Evolutionary conservation across 2,797 vertebrate genomes (phyloP).

Genomic region (Netta rufina): DNA sequence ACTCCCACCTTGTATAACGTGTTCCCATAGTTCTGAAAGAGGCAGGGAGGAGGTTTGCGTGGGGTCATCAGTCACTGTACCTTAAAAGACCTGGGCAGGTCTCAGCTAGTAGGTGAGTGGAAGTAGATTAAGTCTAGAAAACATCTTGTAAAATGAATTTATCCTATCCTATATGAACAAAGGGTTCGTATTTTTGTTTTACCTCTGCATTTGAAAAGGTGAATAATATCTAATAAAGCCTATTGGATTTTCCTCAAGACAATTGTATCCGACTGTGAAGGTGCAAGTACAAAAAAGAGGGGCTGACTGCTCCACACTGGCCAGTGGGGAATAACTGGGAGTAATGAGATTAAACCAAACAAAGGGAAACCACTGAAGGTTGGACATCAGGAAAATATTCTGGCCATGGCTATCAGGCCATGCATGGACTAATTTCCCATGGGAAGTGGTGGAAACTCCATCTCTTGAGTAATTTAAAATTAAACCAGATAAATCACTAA

Average conservation of each 20-base stretch:
- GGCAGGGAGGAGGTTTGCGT: not conserved
- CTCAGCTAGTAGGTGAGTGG: not conserved
- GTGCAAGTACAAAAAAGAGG: conserved; percentile 44
- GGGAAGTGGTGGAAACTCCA: conserved; percentile 68
- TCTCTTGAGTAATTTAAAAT: conserved; percentile 63
- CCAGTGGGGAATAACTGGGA: conserved; percentile 42
- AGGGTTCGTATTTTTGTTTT: not conserved
- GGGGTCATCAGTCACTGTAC: not conserved
- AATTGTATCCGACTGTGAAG: not conserved
- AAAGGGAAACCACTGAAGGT: conserved; percentile 70
- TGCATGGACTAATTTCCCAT: conserved; percentile 72
- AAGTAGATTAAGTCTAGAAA: not conserved
- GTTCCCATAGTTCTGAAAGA: not conserved
- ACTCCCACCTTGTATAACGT: not conserved
- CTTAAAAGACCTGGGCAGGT: not conserved
- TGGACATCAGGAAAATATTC: conserved; percentile 69
- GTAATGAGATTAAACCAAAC: conserved; percentile 73
- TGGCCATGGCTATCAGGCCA: conserved; percentile 64
- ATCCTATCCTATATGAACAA: not conserved
- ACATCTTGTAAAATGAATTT: not conserved
- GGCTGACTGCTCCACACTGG: not conserved
- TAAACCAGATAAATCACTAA: conserved; percentile 55
- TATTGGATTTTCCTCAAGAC: conserved; percentile 7
- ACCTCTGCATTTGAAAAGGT: not conserved
- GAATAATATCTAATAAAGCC: not conserved